These are phyloP conservation scores for Arbacia lixula DNA, from an alignment of 53 echinoderm and acorn worm species.

Conservation along the genomic window DNA sequence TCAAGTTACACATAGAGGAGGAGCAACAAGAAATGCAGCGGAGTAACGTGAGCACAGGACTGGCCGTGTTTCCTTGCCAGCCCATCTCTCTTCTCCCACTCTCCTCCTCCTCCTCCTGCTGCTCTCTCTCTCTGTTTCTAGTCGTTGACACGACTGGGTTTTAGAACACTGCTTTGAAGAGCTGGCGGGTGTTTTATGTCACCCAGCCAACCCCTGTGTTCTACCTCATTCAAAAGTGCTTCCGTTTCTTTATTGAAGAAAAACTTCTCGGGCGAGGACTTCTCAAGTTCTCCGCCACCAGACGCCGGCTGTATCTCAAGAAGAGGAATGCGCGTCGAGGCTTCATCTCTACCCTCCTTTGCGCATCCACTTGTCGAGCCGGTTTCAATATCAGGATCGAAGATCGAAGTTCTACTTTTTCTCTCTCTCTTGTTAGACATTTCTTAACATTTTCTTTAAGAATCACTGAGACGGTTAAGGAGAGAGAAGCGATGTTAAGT, in stretches of 20 bases:
- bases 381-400: conserved; percentile 44
- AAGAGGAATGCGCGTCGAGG: conserved; percentile 10
- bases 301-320: conserved; percentile 12
- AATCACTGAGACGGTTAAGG: not conserved
- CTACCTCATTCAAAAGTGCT: conserved; percentile 31
- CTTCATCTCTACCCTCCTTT: conserved; percentile 35
- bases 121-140: not conserved
- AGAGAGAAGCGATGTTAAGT: conserved; percentile 48
- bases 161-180: conserved; percentile 9
- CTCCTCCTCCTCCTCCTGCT: not conserved
- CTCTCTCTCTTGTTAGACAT: conserved; percentile 4
- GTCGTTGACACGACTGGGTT: conserved; percentile 8
- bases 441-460: not conserved
- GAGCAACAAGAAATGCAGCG: not conserved
- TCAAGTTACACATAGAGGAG: conserved; percentile 11
- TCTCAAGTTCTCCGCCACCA: conserved; percentile 28
- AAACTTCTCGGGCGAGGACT: conserved; percentile 20
- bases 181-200: conserved; percentile 22
- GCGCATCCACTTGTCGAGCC: conserved; percentile 38
- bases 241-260: conserved; percentile 50
- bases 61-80: not conserved
- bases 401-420: conserved; percentile 18
- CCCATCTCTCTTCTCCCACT: not conserved
- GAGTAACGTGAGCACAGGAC: conserved; percentile 21
- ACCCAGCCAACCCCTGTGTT: conserved; percentile 33